phyloP scores from a whole-genome alignment of 2,113 vertebrate species.

The Perccottus glenii region DNA sequence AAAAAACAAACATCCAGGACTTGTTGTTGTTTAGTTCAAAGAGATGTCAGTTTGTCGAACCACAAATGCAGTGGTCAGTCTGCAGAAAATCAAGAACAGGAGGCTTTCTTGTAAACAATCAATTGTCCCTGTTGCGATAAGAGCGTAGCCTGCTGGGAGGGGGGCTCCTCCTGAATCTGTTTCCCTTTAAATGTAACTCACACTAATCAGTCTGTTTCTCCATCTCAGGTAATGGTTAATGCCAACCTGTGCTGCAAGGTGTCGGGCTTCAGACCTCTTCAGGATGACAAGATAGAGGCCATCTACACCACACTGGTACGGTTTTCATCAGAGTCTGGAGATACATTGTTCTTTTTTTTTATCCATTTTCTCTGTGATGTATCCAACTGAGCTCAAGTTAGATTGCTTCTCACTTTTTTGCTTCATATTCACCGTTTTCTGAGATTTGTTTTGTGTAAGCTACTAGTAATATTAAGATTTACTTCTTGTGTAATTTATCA shows the following conservation, averaged over 20 bases:
- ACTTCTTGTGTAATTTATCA: too few relatives aligned
- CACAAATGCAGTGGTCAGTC: conserved; percentile 12
- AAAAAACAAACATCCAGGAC: conserved; percentile 16
- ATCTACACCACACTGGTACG: conserved; percentile 91
- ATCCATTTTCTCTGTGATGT: too few relatives aligned
- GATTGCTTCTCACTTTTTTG: too few relatives aligned
- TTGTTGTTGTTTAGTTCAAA: conserved; percentile 4
- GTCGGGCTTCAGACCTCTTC: conserved; percentile 87
- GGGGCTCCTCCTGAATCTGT: conserved; percentile 4
- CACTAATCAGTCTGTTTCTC: conserved; percentile 23
- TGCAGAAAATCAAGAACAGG: conserved; percentile 12
- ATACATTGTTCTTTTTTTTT: too few relatives aligned
- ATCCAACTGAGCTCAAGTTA: too few relatives aligned
- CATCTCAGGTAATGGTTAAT: conserved; percentile 84
- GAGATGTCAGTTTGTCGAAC: conserved; percentile 1
- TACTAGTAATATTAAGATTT: too few relatives aligned
- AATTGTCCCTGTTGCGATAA: conserved; percentile 17
- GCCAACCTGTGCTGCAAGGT: conserved; percentile 90
- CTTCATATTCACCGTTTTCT: too few relatives aligned
- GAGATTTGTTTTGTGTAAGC: too few relatives aligned
- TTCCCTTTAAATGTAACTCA: conserved; percentile 7
- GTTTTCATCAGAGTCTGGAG: background rate
- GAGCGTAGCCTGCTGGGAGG: conserved; percentile 16
- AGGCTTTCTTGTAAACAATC: conserved; percentile 31
- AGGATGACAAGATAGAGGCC: conserved; percentile 91